Base-by-base conservation (phyloP, 2,113 vertebrate species). In the Phylloscopus whistleri region DNA sequence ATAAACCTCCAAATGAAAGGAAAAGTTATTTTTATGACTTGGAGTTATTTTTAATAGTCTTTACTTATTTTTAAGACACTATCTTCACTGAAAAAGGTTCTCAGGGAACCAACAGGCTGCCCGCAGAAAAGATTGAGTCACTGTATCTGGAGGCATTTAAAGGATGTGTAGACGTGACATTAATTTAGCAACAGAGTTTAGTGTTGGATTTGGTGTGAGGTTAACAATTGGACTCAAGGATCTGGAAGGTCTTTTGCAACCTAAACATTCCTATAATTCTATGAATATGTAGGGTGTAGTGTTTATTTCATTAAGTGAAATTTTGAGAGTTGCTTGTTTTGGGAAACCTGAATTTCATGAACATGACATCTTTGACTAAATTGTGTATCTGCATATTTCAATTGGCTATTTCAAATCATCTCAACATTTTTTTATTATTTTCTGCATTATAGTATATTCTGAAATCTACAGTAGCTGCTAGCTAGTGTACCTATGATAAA, bases 141-240 rank as follows among this genome's bases (percentile, higher is more conserved):
- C 4, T 6, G 4, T 19, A 15, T 10, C 5, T 18, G 24, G 12
- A 85, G 5, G 2, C 11, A 46, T 74, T 64, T 60, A 53, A 80
- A 83, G 62, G 20, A 26, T 2, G 1, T 8, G 20, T 58, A 63
- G 26, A 18, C 3, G 2, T 22, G 17, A 4, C 7, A 33, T 41
- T 66, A 4, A 30, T 46, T 66, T 51, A 60, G 20, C 8, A 10
- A 56, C 8, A 11, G 16, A 31, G 4, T 44, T 66, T 48, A 79
- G 10, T 27, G 20, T 7, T 77, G 43, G 53, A 46, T 2, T 51
- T 43, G 5, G 5, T 53, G 26, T 22, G 28, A 56, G 7, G 5
- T 28, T 51, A 17, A 67, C 0, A 1, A 10, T 9, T 66, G 12
- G 13, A 52, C 11, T 52, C 0, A 0, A 18, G 41, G 28, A n/a